A percentile compares a stretch with the other conserved stretches of the same genome.
phyloP scores from a whole-genome alignment of 2,888 invertebrate species.

The Mythimna pallens region DNA sequence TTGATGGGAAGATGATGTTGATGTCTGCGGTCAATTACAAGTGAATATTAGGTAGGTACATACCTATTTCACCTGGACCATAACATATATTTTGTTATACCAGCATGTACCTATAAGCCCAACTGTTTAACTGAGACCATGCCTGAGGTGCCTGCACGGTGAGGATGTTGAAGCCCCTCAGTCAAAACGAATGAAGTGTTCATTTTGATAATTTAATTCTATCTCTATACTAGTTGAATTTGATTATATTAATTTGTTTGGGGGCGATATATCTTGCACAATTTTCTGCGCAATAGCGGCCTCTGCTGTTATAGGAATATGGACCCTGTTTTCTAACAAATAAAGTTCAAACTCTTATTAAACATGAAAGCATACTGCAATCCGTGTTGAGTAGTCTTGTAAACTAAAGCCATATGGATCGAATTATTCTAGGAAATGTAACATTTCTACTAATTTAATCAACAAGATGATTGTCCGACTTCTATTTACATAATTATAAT shows the following conservation, averaged over 20 bases:
- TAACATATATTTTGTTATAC: no score
- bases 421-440: not conserved
- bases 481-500: not conserved
- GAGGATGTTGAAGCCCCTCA: no score
- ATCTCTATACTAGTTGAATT: not conserved
- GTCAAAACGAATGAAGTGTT: not conserved
- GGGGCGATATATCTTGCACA: not conserved
- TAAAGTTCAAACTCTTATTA: not conserved
- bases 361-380: not conserved
- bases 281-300: not conserved
- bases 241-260: not conserved
- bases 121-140: no score
- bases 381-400: not conserved
- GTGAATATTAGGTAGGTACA: not conserved
- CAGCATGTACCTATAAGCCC: no score
- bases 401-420: not conserved
- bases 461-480: constrained; percentile 1
- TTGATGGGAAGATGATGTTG: not conserved
- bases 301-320: not conserved
- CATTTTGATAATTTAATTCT: constrained; percentile 11
- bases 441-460: not conserved
- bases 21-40: not conserved
- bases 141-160: no score
- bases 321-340: not conserved
- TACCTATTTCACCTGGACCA: not conserved